These are phyloP conservation scores for Tachina fera DNA, from an alignment of 2,888 invertebrate species.

Conservation along the genomic window DNA sequence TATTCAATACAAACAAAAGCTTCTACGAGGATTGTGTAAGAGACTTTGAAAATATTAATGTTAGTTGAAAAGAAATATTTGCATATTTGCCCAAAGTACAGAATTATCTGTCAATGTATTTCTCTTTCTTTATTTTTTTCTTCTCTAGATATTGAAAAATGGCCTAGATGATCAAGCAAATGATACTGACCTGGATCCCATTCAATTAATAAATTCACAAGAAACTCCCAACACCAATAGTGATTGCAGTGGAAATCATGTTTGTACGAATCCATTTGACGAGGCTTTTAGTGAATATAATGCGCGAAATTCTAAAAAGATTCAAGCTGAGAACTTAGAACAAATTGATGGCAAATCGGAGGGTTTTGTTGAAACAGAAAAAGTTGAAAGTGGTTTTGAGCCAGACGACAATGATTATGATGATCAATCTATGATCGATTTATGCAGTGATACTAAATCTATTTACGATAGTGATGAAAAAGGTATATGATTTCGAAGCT, in stretches of 20 bases:
- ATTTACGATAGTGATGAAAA: conserved; percentile 71
- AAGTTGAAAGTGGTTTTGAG: conserved; percentile 49
- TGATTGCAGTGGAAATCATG: conserved; percentile 52
- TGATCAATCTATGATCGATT: conserved; percentile 72
- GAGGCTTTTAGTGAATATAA: conserved; percentile 63
- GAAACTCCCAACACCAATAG: conserved; percentile 60
- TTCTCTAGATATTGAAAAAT: conserved; percentile 56
- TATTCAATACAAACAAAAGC: conserved; percentile 69
- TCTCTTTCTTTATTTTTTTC: not conserved
- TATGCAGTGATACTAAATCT: conserved; percentile 71
- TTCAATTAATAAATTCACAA: conserved; percentile 60
- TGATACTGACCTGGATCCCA: conserved; percentile 65
- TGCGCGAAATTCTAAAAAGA: conserved; percentile 36
- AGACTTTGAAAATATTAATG: conserved; percentile 71
- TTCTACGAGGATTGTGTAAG: conserved; percentile 71
- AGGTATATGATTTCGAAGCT: conserved; percentile 39
- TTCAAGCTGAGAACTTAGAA: conserved; percentile 2
- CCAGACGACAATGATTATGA: conserved; percentile 70
- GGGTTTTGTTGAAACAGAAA: conserved; percentile 22
- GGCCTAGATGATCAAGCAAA: conserved; percentile 50
- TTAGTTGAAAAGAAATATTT: conserved; percentile 44
- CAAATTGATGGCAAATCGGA: conserved; percentile 27
- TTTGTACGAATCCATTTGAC: conserved; percentile 65
- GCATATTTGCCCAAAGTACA: not conserved
- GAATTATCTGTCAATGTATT: not conserved